phyloP scores from a whole-genome alignment of 2,888 invertebrate genomes.

The Sylvicola cinctus region DNA sequence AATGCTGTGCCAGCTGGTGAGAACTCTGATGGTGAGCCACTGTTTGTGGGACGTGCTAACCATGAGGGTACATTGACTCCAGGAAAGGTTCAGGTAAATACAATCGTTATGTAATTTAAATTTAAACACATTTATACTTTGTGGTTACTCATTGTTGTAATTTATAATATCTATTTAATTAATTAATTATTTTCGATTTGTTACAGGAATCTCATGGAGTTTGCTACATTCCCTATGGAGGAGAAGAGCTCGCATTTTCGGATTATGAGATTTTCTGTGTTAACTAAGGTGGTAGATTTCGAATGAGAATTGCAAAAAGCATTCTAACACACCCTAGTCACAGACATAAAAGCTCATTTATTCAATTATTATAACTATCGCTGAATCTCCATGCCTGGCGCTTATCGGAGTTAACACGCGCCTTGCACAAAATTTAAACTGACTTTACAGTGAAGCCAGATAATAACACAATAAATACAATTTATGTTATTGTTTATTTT shows the following conservation, averaged over 20 bases:
- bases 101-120: background rate
- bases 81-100: constrained; percentile 40
- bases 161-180: background rate
- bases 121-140: background rate
- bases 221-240: constrained; percentile 66
- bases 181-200: background rate
- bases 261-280: constrained; percentile 56
- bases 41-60: constrained; percentile 54
- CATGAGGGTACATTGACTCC: constrained; percentile 58
- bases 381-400: no score
- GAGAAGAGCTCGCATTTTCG: constrained; percentile 56
- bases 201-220: constrained; percentile 55
- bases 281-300: background rate
- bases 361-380: no score
- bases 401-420: no score
- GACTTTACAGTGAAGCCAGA: no score
- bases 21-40: constrained; percentile 55
- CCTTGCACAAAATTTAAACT: no score
- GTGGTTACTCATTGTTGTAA: background rate
- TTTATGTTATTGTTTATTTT: no score
- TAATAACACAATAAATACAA: no score
- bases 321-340: no score
- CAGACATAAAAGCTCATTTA: no score
- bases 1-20: constrained; percentile 53
- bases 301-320: no score